Percentiles rank a stretch among this genome's conserved stretches.
phyloP scores from a whole-genome alignment of 2,797 vertebrate species.

The Nyctibius grandis region DNA sequence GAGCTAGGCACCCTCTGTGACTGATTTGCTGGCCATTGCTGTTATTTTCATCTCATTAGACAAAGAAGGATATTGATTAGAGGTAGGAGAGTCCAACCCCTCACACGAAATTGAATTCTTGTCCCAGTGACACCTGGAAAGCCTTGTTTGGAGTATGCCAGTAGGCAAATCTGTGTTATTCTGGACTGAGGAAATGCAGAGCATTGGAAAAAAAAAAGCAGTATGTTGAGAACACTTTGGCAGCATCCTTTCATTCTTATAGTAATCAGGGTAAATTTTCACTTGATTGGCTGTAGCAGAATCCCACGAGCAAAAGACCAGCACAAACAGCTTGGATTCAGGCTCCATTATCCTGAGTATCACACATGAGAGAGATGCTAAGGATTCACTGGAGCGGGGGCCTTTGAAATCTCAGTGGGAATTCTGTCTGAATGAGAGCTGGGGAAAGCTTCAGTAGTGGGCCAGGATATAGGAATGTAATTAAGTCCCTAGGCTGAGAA shows the following conservation, averaged over 20 bases:
- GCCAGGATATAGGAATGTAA: neutral
- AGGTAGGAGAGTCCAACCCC: neutral
- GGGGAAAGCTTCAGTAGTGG: neutral
- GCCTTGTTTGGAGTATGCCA: neutral
- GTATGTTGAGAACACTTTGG: neutral
- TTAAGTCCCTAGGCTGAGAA: neutral
- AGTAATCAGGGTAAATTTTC: neutral
- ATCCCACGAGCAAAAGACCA: neutral
- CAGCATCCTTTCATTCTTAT: neutral
- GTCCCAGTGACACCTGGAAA: neutral
- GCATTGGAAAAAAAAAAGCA: neutral
- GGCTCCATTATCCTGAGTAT: neutral
- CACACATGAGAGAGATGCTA: neutral
- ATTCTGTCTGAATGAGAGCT: constrained; percentile 26
- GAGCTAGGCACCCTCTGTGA: neutral
- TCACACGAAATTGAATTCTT: neutral
- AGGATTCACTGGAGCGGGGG: neutral
- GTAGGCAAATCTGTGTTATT: neutral
- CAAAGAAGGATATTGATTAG: neutral
- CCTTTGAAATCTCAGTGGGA: constrained; percentile 10
- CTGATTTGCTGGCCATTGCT: neutral
- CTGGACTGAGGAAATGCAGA: neutral
- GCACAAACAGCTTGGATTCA: neutral
- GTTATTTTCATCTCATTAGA: neutral
- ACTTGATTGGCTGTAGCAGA: neutral